Evolutionary conservation across 2,888 invertebrate species (phyloP).

Genomic region (Callinectes sapidus): DNA sequence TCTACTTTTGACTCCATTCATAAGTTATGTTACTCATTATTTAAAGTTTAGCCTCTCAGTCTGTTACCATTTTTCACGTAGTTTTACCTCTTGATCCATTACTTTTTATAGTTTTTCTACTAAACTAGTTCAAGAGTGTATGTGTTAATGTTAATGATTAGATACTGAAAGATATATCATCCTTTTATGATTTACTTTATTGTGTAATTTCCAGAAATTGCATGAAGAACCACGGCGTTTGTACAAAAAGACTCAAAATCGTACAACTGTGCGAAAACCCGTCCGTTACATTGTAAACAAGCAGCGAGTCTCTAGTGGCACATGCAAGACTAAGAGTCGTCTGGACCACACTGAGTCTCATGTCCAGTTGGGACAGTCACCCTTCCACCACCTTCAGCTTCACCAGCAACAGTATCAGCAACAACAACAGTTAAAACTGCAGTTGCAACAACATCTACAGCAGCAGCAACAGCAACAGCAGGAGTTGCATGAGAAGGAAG

Average conservation of each 20-base stretch:
- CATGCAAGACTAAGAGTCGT: constrained; percentile 57
- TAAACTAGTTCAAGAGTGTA: background rate
- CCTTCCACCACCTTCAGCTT: constrained; percentile 68
- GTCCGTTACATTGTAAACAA: constrained; percentile 72
- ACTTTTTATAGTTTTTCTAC: too few relatives aligned
- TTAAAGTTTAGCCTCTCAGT: too few relatives aligned
- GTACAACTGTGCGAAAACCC: constrained; percentile 71
- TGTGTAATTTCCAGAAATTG: constrained; percentile 69
- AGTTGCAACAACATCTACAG: constrained; percentile 69
- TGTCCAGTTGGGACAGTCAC: constrained; percentile 66
- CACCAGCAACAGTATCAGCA: constrained; percentile 70
- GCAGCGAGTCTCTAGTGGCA: constrained; percentile 55
- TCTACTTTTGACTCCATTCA: too few relatives aligned
- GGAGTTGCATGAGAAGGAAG: constrained; percentile 61
- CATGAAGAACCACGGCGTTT: constrained; percentile 72
- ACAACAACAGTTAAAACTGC: constrained; percentile 69
- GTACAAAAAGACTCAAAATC: constrained; percentile 70
- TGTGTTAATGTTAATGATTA: background rate
- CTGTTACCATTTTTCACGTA: too few relatives aligned
- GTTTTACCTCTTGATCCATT: too few relatives aligned
- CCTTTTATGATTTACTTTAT: background rate
- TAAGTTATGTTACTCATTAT: too few relatives aligned
- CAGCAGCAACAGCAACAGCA: constrained; percentile 67
- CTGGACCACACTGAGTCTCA: constrained; percentile 53
- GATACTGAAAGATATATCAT: background rate